Conservation (phyloP, 2,113 vertebrate genomes). For the Callithrix jacchus region DNA sequence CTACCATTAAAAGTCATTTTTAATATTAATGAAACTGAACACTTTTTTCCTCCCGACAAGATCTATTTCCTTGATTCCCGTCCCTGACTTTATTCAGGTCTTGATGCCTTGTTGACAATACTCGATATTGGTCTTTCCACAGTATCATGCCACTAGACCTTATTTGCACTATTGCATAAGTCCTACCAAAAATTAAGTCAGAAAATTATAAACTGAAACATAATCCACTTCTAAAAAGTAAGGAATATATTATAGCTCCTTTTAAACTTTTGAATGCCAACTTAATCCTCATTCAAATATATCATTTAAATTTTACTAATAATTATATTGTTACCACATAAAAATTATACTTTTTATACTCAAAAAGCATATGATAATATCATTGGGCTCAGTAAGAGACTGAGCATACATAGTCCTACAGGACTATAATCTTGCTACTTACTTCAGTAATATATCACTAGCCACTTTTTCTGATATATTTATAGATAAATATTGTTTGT, state of each 20-base stretch:
- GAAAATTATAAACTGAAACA: background rate
- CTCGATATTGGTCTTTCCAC: background rate
- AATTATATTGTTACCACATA: background rate
- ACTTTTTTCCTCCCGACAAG: background rate
- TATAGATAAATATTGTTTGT: background rate
- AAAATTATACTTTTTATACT: background rate
- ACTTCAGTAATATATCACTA: background rate
- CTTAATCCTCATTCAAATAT: background rate
- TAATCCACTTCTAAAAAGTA: background rate
- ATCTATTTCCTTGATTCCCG: background rate
- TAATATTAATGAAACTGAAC: background rate
- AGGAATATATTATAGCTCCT: background rate
- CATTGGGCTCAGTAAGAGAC: background rate
- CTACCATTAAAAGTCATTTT: background rate
- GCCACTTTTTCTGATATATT: background rate
- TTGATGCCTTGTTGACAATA: background rate
- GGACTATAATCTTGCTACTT: background rate
- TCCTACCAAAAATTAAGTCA: background rate
- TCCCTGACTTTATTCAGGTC: background rate
- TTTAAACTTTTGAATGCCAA: background rate
- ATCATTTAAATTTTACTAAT: background rate
- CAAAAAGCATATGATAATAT: background rate
- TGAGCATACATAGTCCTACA: background rate
- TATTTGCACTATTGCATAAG: background rate
- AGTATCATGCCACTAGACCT: background rate